Base-by-base conservation (phyloP, 1,140 invertebrate genomes). In the Xylocopa sonorina region DNA sequence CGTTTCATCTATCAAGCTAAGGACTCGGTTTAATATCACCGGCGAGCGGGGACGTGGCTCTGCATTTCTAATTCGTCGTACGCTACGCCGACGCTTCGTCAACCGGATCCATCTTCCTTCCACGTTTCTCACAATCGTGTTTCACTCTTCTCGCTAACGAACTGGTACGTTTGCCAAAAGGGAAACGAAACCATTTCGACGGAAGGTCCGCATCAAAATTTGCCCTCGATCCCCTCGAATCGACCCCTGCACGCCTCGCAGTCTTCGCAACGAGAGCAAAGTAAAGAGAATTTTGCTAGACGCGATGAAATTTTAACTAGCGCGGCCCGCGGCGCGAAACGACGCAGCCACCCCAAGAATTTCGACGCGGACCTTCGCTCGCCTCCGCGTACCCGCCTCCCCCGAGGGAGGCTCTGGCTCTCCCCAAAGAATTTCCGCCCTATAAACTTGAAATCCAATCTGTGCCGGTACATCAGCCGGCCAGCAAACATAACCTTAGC, bases 361-460 rank as follows among this genome's bases (percentile, higher is more conserved):
- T 73, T 73, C 48, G 76, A 62, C 76, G 67, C 67, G 43, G 46
- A 21, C 34, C 34, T 32, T 18, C 16, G 32, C 27, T 68, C 51
- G 73, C 62, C 50, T 62, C 51, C 53, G 27, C 67, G 21, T 34
- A n/a, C n/a, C 63, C 68, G 64, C 64, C 51, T 58, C 21, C 48
- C 82, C 71, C 80, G 76, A 32, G 75, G 66, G 80, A 71, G 73
- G 69, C 43, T n/a, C n/a, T n/a, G 58, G 66, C 29, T 76, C 63
- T 57, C 68, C 84, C 85, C 81, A 74, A 90, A 90, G 87, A 80
- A 92, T 90, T 92, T 93, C 91, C 90, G 89, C 91, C 89, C 91
- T 91, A 92, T 92, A 91, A 92, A 92, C 88, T 91, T 90, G 88
- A 91, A 92, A 92, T 92, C 91, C 90, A 92, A 93, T 93, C 91